Evolutionary conservation across 2,888 invertebrate species (phyloP).

Genomic region (Hemithea aestivaria): DNA sequence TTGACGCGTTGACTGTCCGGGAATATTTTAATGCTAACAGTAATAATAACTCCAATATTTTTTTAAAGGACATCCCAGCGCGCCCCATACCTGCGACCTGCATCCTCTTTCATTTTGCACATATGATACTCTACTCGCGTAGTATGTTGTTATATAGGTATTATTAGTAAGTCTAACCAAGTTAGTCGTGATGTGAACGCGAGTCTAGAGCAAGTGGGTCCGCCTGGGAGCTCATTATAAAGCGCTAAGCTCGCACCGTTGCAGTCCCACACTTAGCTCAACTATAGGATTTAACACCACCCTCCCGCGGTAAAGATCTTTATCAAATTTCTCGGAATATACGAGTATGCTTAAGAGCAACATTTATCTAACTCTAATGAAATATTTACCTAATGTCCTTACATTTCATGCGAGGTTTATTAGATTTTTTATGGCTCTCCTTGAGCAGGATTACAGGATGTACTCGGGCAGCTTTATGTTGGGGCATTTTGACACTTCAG

Average conservation of each 20-base stretch:
- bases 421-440: background rate
- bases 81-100: no score
- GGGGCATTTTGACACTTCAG: no score
- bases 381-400: background rate
- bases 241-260: slow-evolving; percentile 45
- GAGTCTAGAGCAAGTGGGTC: slow-evolving; percentile 34
- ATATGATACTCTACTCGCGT: no score
- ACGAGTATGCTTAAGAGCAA: slow-evolving; percentile 1
- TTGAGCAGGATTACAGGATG: no score
- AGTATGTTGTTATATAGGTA: no score
- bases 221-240: slow-evolving; percentile 62
- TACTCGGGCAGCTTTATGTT: no score
- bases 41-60: no score
- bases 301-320: slow-evolving; percentile 8
- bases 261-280: slow-evolving; percentile 38
- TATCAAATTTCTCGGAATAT: slow-evolving; percentile 20
- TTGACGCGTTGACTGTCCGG: no score
- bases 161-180: background rate
- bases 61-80: no score
- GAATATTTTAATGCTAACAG: no score
- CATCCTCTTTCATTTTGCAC: no score
- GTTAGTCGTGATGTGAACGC: slow-evolving; percentile 9
- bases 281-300: slow-evolving; percentile 25
- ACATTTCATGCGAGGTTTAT: background rate
- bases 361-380: no score